Base-by-base conservation (phyloP, 2,888 invertebrate species). In the Notocelia uddmanniana region DNA sequence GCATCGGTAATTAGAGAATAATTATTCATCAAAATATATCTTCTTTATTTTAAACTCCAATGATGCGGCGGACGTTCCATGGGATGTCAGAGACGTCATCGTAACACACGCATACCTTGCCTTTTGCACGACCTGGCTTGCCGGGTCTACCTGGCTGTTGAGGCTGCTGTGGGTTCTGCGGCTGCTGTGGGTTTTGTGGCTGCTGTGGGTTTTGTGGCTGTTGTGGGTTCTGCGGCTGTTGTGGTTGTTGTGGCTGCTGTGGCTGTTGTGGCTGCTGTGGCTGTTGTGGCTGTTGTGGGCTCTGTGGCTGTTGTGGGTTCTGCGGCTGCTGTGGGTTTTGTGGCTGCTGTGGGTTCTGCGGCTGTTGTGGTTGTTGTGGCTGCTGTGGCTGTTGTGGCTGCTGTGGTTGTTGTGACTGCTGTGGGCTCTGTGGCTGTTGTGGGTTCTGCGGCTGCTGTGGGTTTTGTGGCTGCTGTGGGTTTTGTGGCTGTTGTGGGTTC, bases 101-200 rank as follows among this genome's bases (percentile, higher is more conserved):
- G 48, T 48, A 62, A 48, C 62, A 62, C 18, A 62, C 48, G 18
- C 62, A 62, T 10, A 62, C 18, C 48, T 62, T 52, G 21, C 52
- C 52, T 21, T 21, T 62, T 13, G 48, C 62, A 2, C 11, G 62
- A 10, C 62, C 48, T 48, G 48, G 62, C 23, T 26, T 45, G n/a
- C 45, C 45, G 15, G 37, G 58, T 52, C 52, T 21, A 52, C 52
- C 52, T n/a, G 26, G 26, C 5, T 26, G 26, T 5, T 26, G 26
- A 26, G 26, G 11, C 6, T 19, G 37, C 19, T 15, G 37, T 5
- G 19, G 13, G 1, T 19, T 11, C 31, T 19, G 58, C 26, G 26
- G 34, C 11, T 11, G 18, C 11, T 11, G 18, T 18, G 57, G 34
- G 10, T 57, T n/a, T 11, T 19, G 18, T 11, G 34, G 57, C 2